Evolutionary conservation across 2,888 invertebrate genomes (phyloP), one percentile per base, ranked within the genome.

Genomic region (Monopis laevigella): DNA sequence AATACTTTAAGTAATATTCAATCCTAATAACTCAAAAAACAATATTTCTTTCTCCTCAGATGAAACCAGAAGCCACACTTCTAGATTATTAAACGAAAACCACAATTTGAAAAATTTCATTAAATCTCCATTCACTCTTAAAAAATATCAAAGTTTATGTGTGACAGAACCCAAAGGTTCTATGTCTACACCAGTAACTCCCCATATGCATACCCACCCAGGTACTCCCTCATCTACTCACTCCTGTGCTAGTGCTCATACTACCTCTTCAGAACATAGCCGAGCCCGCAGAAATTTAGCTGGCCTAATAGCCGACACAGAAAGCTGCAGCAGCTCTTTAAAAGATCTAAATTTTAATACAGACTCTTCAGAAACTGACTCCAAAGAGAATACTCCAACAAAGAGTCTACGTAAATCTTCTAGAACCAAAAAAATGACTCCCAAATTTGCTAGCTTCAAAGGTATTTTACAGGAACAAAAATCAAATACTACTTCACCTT

Each of bases 281-380:
- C 54, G 62, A 8, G 80, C 77, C 7, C 59, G 80, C 3, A 77
- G 77, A 46, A 75, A 75, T 48, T 57, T 80, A 3, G 75, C 75
- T 36, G 72, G 65, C 47, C 65, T 80, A 36, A 78, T 77, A 13
- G 80, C 78, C 11, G 80, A 81, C 48, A 71, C 80, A 2, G 82
- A 82, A 47, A 81, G 80, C 51, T 81, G 81, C 51, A 81, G 80
- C 53, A 81, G 80, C 50, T 81, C 81, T 2, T 48, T 82, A 6
- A 78, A 81, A 66, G 81, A 80, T 48, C 59, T 81, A 0, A 82
- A 74, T 48, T 81, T 82, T 42, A 73, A 81, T 46, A 62, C 78
- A 0, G 81, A 81, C 46, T 78, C 81, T 1, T n/a, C n/a, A n/a
- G 69, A 72, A 1, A 60, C 69, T 0, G 80, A 80, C 42, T 68